Evolutionary conservation across 2,888 invertebrate species (phyloP).

Genomic region (Entomobrya proxima): DNA sequence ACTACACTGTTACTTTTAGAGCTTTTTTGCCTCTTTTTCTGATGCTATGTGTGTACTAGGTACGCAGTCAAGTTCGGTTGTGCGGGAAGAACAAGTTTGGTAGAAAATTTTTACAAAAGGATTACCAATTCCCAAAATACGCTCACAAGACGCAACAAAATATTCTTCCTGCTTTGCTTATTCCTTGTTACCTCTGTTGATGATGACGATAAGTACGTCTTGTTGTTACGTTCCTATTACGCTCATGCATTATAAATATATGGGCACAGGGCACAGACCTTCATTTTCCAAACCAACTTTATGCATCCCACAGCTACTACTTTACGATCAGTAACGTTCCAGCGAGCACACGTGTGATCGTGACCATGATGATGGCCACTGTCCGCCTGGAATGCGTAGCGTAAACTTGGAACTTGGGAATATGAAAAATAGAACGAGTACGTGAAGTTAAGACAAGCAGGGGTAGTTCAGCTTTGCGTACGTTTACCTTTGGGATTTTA

Average conservation of each 20-base stretch:
- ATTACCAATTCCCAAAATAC: neutral
- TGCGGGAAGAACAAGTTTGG: neutral
- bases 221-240: neutral
- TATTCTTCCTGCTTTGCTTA: neutral
- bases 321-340: too few relatives aligned
- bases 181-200: too few relatives aligned
- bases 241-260: neutral
- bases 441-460: neutral
- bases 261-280: neutral
- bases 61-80: neutral
- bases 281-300: neutral
- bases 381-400: neutral
- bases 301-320: too few relatives aligned
- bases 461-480: neutral
- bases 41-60: too few relatives aligned
- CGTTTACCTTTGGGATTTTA: neutral
- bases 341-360: neutral
- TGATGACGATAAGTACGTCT: neutral
- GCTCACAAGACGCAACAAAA: neutral
- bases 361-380: constrained; percentile 2
- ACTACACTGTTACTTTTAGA: too few relatives aligned
- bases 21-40: neutral
- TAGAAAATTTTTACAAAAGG: neutral
- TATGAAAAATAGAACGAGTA: neutral
- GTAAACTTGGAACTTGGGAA: neutral